These are phyloP conservation scores for Littorina saxatilis DNA, from an alignment of 1,140 invertebrate species.

Conservation along the genomic window DNA sequence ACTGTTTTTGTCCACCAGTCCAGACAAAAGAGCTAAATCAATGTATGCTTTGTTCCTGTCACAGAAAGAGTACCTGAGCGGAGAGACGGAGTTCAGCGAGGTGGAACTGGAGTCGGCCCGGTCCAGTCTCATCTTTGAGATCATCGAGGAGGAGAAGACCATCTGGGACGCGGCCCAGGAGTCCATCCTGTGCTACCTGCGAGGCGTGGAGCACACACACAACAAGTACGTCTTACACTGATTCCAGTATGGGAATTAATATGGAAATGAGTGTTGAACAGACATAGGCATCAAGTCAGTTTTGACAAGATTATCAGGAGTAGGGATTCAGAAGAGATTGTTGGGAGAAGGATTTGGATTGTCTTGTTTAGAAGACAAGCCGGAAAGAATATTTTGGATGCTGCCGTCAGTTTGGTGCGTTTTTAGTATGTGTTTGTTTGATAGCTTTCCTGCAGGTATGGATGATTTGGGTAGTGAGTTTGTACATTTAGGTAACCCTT, in stretches of 20 bases:
- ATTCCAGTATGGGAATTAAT: background rate
- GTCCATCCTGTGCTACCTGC: conserved; percentile 85
- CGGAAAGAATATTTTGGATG: background rate
- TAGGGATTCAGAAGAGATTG: no score
- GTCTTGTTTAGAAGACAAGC: no score
- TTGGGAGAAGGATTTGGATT: no score
- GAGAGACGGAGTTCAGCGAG: conserved; percentile 81
- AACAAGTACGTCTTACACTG: conserved; percentile 79
- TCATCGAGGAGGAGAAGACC: conserved; percentile 87
- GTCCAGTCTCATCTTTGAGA: conserved; percentile 89
- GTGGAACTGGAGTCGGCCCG: conserved; percentile 88
- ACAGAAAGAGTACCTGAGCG: conserved; percentile 83
- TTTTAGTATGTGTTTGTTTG: no score
- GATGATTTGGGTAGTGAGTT: no score
- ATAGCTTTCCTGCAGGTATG: no score
- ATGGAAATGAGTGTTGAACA: no score
- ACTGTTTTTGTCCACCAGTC: no score
- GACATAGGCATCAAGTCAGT: no score
- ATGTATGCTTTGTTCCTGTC: background rate
- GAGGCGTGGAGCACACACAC: conserved; percentile 82
- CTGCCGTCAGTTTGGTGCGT: background rate
- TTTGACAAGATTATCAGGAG: no score
- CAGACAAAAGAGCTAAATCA: no score
- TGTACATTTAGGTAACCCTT: no score
- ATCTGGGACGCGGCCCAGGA: conserved; percentile 83